Conservation (phyloP, 2,797 vertebrate genomes). For the Micropoecilia bifurca region DNA sequence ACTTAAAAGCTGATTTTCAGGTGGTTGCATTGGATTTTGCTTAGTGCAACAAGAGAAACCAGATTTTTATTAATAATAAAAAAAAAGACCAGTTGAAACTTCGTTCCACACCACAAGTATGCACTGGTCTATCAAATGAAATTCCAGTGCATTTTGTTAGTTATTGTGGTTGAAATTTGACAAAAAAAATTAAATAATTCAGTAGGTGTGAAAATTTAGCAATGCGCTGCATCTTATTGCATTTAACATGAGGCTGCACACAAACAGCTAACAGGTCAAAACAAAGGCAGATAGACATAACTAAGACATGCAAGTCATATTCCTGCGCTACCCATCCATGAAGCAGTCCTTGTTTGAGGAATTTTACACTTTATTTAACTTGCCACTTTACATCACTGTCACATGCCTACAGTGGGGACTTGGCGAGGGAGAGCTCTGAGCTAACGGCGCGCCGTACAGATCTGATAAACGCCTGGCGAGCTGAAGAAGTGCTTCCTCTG, state of each 20-base stretch:
- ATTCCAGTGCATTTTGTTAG: background rate
- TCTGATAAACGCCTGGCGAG: slow-evolving; percentile 70
- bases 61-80: background rate
- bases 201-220: slow-evolving; percentile 14
- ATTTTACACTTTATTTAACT: slow-evolving; percentile 88
- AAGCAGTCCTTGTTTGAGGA: slow-evolving; percentile 78
- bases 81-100: background rate
- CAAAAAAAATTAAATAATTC: background rate
- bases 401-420: slow-evolving; percentile 56
- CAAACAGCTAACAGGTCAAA: slow-evolving; percentile 73
- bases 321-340: slow-evolving; percentile 71
- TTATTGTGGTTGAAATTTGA: background rate
- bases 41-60: background rate
- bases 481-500: slow-evolving; percentile 63
- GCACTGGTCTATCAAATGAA: background rate
- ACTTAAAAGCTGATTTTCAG: background rate
- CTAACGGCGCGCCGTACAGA: slow-evolving; percentile 63
- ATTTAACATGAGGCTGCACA: slow-evolving; percentile 55
- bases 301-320: slow-evolving; percentile 75
- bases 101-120: background rate
- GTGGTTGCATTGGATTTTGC: background rate
- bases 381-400: slow-evolving; percentile 80
- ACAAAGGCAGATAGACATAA: slow-evolving; percentile 68
- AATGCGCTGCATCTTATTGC: slow-evolving; percentile 57
- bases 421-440: slow-evolving; percentile 56